Evolutionary conservation across 2,113 vertebrate species (phyloP), one percentile per base, ranked within the genome.

Genomic region (Zootoca vivipara): DNA sequence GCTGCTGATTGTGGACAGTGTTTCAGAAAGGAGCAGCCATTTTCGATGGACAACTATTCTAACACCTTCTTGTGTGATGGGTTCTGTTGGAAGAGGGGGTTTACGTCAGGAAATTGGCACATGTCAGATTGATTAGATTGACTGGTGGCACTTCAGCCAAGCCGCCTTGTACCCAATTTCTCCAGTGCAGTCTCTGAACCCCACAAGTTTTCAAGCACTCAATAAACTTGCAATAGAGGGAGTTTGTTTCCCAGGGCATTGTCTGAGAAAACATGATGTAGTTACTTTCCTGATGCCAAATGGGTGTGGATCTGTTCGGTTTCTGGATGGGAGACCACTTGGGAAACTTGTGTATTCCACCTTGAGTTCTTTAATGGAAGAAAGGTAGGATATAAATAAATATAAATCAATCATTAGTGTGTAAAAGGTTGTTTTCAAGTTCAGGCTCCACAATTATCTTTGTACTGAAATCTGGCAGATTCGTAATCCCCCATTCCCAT

Each of bases 361-460:
- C 30, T n/a, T 70, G 69, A 70, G 30, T 70, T 33, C 69, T 30
- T 5, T 70, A 30, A 70, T 70, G 69, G 69, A 52, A 52, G 46
- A 52, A 52, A 52, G 46, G 46, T 2, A 52, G 46, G 10, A 52
- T 70, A 70, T 70, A 70, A 70, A 12, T 20, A 30, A 70, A 13
- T 4, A 33, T 46, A 3, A 46, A 28, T 38, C 18, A 35, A 12
- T 70, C 40, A 77, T 20, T 52, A 40, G 18, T 77, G 26, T 88
- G 90, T 83, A 87, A 93, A 86, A 91, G 82, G 82, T 22, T 38
- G 86, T 92, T 93, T 93, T 92, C 92, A 93, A 33, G 38, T 64
- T 83, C 42, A 83, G 40, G 30, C 81, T 38, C 40, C 22, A 30
- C 26, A 12, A 12, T 28, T 28, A 70, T 70, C 69, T 70, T 2